Evolutionary conservation across 1,140 invertebrate species (phyloP), one percentile per base, ranked within the genome.

Genomic region (Ylistrum balloti): DNA sequence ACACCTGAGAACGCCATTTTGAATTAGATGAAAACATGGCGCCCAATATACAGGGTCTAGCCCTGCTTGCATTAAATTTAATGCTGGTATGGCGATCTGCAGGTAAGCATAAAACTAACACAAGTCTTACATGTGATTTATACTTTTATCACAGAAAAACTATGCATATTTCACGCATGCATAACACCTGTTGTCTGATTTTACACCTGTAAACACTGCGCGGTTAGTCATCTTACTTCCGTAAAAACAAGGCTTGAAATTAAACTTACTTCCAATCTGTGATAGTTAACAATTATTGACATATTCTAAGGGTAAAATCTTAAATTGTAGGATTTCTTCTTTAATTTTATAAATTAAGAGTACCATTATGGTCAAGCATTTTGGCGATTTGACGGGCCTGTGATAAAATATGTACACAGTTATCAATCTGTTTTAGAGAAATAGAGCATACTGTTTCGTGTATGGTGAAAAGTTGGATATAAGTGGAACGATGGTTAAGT

Each of bases 21-120:
- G 56, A 74, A 74, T 74, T 74, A 74, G 56, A 74, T n/a, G 56
- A 74, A 74, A 74, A 74, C 56, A 74, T 74, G 56, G 56, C 56
- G 56, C 56, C 56, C 56, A 74, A n/a, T 74, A n/a, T 28, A n/a
- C 56, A 74, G 56, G 56, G 56, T 74, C 56, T 74, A 74, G 56
- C 56, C 56, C 56, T 74, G 5, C 9, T 74, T 28, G 3, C 1
- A 17, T 74, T 74, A 74, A 74, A 28, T n/a, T 74, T 74, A 17
- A 74, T 28, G 56, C 56, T 74, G 1, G 56, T 74, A 74, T 74
- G 56, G 56, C 56, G 56, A 28, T 74, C 22, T 74, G 56, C 56
- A 74, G 56, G 56, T 74, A 74, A 74, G 56, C 22, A n/a, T n/a
- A n/a, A 74, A n/a, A 7, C 9, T 74, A 7, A 74, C 22, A 28